Base-by-base conservation (phyloP, 2,113 vertebrate species). In the Phalacrocorax brasilianus region DNA sequence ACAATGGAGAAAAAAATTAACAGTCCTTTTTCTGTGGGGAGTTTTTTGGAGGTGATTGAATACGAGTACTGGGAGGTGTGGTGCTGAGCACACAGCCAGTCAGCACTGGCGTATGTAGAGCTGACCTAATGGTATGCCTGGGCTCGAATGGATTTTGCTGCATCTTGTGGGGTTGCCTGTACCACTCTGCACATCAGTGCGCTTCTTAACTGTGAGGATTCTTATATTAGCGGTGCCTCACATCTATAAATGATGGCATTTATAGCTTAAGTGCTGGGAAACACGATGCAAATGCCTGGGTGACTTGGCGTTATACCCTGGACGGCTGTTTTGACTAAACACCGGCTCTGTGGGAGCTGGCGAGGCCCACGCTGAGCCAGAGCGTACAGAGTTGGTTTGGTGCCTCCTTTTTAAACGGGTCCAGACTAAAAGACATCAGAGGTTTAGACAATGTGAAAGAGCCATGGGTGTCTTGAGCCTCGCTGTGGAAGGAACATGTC, bases 211-310 rank as follows among this genome's bases (percentile, higher is more conserved):
- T 66, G 40, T 61, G 13, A 12, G 12, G 56, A 5, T 44, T 66
- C 50, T 52, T 13, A 1, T 9, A 3, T 0, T 3, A 50, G n/a
- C 68, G 19, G 24, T 67, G 66, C 24, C 45, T 58, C 42, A 28
- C 0, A 0, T 67, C 7, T 9, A 6, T n/a, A 7, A 24, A 9
- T 35, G 27, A 30, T 67, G 3, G 14, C 15, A 2, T 8, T 44
- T 44, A 44, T n/a, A 12, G 15, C 6, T 19, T 13, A 33, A 14
- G 62, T 65, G 53, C 72, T 83, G 32, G 26, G 55, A 52, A 28
- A 12, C 2, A 2, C 13, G 16, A 2, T 27, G 21, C 30, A 73
- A 33, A 35, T 19, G 15, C 15, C 8, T 4, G 32, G 3, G 8
- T 20, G 10, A 40, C 26, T 0, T 1, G 17, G 35, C 38, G 53